Percentiles rank a stretch among this genome's conserved stretches.
phyloP scores from a whole-genome alignment of 2,113 vertebrate genomes.

The Pseudorhombus dupliciocellatus region DNA sequence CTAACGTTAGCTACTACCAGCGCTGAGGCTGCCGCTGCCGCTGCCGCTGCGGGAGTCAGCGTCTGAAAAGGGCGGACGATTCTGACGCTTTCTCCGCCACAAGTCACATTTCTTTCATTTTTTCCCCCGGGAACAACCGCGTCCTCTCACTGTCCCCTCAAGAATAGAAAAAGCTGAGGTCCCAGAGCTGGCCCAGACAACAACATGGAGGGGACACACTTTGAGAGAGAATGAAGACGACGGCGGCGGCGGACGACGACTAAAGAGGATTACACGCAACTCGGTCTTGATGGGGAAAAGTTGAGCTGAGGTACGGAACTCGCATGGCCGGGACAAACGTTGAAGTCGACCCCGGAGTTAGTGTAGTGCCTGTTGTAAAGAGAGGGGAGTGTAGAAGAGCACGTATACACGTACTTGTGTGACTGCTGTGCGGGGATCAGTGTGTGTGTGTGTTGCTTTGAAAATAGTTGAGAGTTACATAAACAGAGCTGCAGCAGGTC shows the following conservation, averaged over 20 bases:
- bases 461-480: conserved; percentile 63
- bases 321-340: conserved; percentile 61
- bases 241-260: conserved; percentile 22
- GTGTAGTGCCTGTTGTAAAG: conserved; percentile 1
- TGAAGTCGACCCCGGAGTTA: conserved; percentile 32
- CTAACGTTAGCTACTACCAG: conserved; percentile 66
- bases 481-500: conserved; percentile 64
- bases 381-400: not conserved
- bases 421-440: conserved; percentile 8
- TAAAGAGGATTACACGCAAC: conserved; percentile 65
- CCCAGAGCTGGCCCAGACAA: conserved; percentile 11
- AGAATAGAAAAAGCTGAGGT: conserved; percentile 4
- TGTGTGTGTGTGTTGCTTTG: conserved; percentile 27
- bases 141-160: not conserved
- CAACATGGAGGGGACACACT: conserved; percentile 58
- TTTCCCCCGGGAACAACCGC: not conserved
- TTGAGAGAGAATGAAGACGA: conserved; percentile 54
- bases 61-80: conserved; percentile 69
- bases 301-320: conserved; percentile 79
- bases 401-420: not conserved
- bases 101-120: conserved; percentile 52
- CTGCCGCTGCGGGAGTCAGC: conserved; percentile 46
- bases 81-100: conserved; percentile 57
- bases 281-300: conserved; percentile 77
- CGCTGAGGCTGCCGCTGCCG: not conserved